A percentile compares a stretch with the other conserved stretches of the same genome.
Conservation (phyloP, 2,797 vertebrate genomes). For the Malurus leucopterus region DNA sequence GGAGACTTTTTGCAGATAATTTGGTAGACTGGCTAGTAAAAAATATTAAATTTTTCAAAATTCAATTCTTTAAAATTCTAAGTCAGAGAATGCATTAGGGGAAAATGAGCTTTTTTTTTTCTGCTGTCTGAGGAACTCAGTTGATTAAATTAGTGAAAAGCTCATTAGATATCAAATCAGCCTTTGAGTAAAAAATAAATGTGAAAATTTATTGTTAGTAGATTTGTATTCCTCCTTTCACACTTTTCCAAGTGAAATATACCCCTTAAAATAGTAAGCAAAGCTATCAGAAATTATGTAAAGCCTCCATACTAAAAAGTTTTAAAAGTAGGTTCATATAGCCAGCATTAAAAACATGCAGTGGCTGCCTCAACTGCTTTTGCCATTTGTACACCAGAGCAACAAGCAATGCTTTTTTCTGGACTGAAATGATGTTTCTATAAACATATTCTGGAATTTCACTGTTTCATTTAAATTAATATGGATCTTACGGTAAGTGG, state of each 20-base stretch:
- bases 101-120: background rate
- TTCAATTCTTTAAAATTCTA: background rate
- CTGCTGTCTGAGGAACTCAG: background rate
- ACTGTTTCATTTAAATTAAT: conserved; percentile 13
- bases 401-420: background rate
- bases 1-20: background rate
- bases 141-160: background rate
- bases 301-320: background rate
- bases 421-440: conserved; percentile 12
- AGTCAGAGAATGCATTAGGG: background rate
- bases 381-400: background rate
- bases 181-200: background rate
- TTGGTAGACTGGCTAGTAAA: background rate
- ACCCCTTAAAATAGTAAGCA: background rate
- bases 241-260: background rate
- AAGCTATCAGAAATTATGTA: background rate
- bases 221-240: background rate
- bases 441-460: conserved; percentile 33
- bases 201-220: background rate
- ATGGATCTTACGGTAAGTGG: background rate
- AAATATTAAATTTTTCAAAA: background rate
- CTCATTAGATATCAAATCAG: background rate
- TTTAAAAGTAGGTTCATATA: background rate
- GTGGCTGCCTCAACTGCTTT: background rate
- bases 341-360: background rate